phyloP scores from a whole-genome alignment of 1,140 invertebrate species.

The Marisa cornuarietis region DNA sequence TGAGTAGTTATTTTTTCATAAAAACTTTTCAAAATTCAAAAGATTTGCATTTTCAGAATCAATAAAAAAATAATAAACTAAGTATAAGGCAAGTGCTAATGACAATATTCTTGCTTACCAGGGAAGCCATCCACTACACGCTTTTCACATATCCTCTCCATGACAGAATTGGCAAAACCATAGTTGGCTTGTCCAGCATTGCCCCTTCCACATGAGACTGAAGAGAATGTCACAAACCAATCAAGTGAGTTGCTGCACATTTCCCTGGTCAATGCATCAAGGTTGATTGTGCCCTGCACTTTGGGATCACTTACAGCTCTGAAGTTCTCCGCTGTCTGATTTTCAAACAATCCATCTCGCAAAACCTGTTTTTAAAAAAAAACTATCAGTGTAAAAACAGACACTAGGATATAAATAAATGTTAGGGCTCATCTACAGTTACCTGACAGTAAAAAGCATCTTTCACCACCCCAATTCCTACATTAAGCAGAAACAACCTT shows the following conservation, averaged over 20 bases:
- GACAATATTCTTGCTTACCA: conserved; percentile 59
- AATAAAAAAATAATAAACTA: background rate
- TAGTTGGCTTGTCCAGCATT: conserved; percentile 96
- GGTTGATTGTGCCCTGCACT: conserved; percentile 75
- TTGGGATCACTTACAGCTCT: conserved; percentile 74
- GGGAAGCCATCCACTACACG: conserved; percentile 81
- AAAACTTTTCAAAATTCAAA: background rate
- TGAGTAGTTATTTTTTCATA: no score
- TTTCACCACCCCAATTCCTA: no score
- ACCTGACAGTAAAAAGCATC: no score
- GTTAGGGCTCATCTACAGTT: no score
- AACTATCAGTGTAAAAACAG: background rate
- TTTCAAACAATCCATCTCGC: conserved; percentile 87
- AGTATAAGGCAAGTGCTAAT: background rate
- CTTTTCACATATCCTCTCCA: conserved; percentile 92
- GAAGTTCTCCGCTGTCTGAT: conserved; percentile 84
- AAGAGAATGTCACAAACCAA: conserved; percentile 92
- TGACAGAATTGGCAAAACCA: conserved; percentile 92
- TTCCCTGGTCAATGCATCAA: conserved; percentile 79
- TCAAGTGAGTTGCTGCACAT: conserved; percentile 76
- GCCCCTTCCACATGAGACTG: conserved; percentile 91
- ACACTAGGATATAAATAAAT: background rate
- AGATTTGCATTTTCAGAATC: background rate
- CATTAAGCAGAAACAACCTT: no score
- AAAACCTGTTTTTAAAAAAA: conserved; percentile 70